phyloP scores from a whole-genome alignment of 1,140 invertebrate species.

The Drosophila insularis region DNA sequence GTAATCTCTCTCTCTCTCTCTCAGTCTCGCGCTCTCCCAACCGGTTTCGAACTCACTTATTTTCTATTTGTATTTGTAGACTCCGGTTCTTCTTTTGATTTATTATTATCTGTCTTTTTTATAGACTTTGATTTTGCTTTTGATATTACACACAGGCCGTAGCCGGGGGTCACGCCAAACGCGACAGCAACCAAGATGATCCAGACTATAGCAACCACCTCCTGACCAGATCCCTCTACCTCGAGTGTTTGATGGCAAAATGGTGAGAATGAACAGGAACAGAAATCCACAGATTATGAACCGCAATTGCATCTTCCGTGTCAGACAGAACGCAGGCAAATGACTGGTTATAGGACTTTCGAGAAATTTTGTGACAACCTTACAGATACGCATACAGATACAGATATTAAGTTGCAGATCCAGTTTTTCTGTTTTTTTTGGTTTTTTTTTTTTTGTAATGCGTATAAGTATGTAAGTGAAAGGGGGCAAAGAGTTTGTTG shows the following conservation, averaged over 20 bases:
- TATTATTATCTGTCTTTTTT: not conserved
- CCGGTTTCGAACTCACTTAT: not conserved
- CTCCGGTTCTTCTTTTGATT: not conserved
- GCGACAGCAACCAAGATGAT: conserved; percentile 6
- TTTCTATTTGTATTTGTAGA: conserved; percentile 1
- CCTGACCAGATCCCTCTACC: not conserved
- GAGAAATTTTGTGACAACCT: not conserved
- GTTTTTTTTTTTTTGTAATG: not conserved
- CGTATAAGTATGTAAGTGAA: not conserved
- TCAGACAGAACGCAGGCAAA: not conserved
- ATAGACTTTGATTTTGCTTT: not conserved
- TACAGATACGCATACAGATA: not conserved
- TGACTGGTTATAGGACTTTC: not conserved
- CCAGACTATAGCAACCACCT: conserved; percentile 1
- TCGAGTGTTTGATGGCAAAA: not conserved
- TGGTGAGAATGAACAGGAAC: not conserved
- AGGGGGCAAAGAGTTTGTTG: not conserved
- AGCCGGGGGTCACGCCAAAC: not conserved
- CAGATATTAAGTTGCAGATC: not conserved
- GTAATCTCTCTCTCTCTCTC: not conserved
- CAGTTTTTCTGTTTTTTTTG: not conserved
- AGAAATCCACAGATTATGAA: not conserved
- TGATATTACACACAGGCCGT: not conserved
- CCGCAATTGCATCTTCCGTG: not conserved
- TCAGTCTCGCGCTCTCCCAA: not conserved